phyloP scores from a whole-genome alignment of 2,888 invertebrate genomes.

The Cryptosula pallasiana region DNA sequence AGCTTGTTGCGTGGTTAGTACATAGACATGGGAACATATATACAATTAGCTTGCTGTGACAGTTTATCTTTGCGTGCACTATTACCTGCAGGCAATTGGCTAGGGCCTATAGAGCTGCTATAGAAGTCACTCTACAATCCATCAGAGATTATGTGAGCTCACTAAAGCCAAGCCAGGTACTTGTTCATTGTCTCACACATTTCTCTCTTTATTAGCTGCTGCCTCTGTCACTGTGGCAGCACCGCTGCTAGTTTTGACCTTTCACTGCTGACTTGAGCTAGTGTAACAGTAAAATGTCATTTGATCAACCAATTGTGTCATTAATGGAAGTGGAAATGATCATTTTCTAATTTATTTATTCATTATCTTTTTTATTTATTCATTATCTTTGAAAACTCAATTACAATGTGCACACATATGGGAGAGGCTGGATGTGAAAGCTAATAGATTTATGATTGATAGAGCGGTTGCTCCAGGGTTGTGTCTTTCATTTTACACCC shows the following conservation, averaged over 20 bases:
- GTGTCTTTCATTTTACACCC: no score
- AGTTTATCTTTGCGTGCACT: no score
- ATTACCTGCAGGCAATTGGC: background rate
- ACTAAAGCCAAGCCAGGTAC: background rate
- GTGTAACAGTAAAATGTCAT: no score
- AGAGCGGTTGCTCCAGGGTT: no score
- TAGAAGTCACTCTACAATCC: slow-evolving; percentile 10
- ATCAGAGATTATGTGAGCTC: background rate
- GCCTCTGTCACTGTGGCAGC: no score
- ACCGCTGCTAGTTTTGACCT: background rate
- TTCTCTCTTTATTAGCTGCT: no score
- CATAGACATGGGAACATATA: no score
- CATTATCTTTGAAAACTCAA: background rate
- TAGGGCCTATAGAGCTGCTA: slow-evolving; percentile 7
- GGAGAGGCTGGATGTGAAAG: no score
- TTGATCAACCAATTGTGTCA: background rate
- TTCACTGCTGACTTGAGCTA: background rate
- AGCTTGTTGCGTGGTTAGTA: no score
- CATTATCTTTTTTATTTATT: background rate
- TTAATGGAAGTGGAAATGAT: background rate
- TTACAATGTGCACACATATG: background rate
- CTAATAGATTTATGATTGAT: no score
- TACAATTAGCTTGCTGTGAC: no score
- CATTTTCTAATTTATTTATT: background rate
- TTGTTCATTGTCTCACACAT: background rate